Base-by-base conservation (phyloP, 2,888 invertebrate genomes). In the Bhutanitis thaidina region DNA sequence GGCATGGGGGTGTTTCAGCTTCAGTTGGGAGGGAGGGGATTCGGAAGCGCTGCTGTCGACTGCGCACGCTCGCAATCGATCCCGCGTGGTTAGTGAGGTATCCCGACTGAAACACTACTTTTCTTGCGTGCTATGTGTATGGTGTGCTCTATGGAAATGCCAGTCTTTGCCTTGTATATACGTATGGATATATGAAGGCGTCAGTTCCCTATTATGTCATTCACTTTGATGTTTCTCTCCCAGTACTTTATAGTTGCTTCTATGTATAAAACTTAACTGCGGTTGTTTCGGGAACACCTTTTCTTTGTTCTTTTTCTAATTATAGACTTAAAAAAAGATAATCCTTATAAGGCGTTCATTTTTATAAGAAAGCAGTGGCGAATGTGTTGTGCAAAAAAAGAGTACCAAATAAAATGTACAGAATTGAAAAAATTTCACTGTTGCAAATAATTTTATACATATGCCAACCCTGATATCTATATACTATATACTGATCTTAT, bases 61-160 rank as follows among this genome's bases (percentile, higher is more conserved):
- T 73, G 89, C 90, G 90, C 89, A 86, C 80, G 89, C 80, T 60
- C 67, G 75, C 51, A 65, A 90, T 90, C 90, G 90, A 90, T 89
- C 88, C 77, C 74, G 74, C 75, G 63, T 76, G 74, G 71, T 71
- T 65, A 65, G 64, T 69, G 76, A 78, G 79, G 80, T 82, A 75
- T 79, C 75, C 78, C 66, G 61, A 70, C 71, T 76, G 65, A 71
- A 76, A 72, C 74, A 74, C 71, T 72, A 71, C 71, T 72, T 73
- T 71, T 70, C 71, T 69, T 62, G 63, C 71, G 69, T 64, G 62
- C 68, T 70, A 65, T 71, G 65, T 60, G 57, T 58, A 63, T 56
- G 55, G 55, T 45, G 50, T 47, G 34, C 46, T 36, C 46, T 58
- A 61, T 59, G 59, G 53, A 56, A 58, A 60, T 62, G 43, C 43